These are phyloP conservation scores for Rachycentron canadum DNA, from an alignment of 2,797 vertebrate genomes.

Conservation along the genomic window DNA sequence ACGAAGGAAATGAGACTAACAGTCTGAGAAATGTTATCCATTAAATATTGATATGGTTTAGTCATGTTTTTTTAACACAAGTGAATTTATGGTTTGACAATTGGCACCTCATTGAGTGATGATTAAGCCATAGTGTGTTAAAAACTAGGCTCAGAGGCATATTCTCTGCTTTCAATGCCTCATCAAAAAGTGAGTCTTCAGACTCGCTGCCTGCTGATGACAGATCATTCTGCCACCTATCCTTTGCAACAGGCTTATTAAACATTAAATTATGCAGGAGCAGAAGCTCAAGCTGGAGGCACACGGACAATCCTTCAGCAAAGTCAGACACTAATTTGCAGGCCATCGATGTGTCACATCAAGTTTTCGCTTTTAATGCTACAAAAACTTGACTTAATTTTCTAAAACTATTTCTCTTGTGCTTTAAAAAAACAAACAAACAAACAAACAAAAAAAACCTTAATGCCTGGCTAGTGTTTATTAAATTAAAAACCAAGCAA, in stretches of 20 bases:
- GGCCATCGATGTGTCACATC: constrained; percentile 27
- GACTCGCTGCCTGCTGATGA: constrained; percentile 18
- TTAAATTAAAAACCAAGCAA: constrained; percentile 24
- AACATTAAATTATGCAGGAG: constrained; percentile 64
- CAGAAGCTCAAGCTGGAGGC: constrained; percentile 40
- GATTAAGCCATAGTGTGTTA: constrained; percentile 18
- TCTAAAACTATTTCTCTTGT: neutral
- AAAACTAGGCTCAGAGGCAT: constrained; percentile 1
- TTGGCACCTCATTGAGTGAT: constrained; percentile 6
- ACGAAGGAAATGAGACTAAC: constrained; percentile 18
- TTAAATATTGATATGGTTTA: constrained; percentile 32
- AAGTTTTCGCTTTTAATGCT: constrained; percentile 29
- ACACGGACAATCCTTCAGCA: constrained; percentile 28
- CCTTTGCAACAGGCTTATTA: constrained; percentile 58
- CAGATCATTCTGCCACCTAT: constrained; percentile 51
- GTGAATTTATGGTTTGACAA: constrained; percentile 26
- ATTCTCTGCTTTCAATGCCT: constrained; percentile 34
- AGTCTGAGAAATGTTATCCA: neutral
- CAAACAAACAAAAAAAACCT: too few relatives aligned
- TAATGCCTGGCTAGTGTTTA: constrained; percentile 6
- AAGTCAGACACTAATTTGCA: constrained; percentile 49
- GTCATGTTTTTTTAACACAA: constrained; percentile 8
- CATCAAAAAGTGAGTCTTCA: constrained; percentile 37
- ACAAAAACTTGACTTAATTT: neutral
- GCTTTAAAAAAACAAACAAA: neutral